Base-by-base conservation (phyloP, 2,888 invertebrate species). In the Nomada ruficornis region DNA sequence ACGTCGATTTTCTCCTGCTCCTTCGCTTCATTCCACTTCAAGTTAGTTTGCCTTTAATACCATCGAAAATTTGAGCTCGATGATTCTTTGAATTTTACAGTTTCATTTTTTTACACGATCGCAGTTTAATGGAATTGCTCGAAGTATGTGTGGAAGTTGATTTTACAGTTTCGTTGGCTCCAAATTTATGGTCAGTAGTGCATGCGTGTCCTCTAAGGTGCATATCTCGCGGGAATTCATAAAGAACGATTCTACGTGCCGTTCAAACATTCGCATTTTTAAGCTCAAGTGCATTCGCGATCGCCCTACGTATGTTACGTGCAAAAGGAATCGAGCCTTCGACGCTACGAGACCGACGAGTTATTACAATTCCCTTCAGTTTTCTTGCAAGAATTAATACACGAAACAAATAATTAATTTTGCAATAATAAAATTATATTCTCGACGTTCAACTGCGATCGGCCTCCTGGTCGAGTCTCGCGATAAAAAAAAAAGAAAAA, bases 271-370 rank as follows among this genome's bases (percentile, higher is more conserved):
- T 87, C 83, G 85, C 86, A 85, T 23, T 81, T 85, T 73, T 76
- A 78, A 88, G 87, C 87, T 77, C 63, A 80, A 72, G 87, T 87
- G 87, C 87, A 87, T 85, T 87, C 88, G 85, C 87, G 87, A 87
- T 76, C 83, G 85, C 78, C 77, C 83, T 87, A 87, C 69, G 83
- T 83, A 87, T 87, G 80, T 85, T 74, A 80, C 86, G 83, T 87
- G 86, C 86, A 87, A 81, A 71, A 75, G 76, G 75, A 87, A 68
- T 79, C 72, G 82, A 78, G 85, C 65, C 75, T 77, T 77, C 72
- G 69, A 80, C 70, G 76, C 67, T 54, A 67, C 70, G 81, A 83
- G 75, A 77, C 76, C 82, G 80, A 84, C 57, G 55, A 72, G 36
- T 62, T 71, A 26, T 71, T 67, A 47, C 10, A 47, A 7, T 36